These are phyloP conservation scores for Tetrao urogallus DNA, from an alignment of 2,113 vertebrate genomes.

Conservation along the genomic window DNA sequence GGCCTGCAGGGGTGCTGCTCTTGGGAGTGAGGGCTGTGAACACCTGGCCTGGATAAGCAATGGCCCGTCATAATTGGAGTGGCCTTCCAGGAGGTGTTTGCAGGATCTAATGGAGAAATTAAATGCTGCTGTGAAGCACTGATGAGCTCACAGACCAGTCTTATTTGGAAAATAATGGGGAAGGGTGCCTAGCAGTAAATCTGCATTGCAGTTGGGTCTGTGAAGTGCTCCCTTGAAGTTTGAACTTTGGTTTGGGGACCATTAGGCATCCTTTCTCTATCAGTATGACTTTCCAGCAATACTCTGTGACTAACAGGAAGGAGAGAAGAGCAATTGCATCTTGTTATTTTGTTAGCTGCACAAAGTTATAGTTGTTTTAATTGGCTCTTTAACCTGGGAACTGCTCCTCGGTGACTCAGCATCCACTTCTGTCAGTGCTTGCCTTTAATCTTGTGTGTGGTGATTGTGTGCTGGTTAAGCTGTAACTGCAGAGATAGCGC, in stretches of 20 bases:
- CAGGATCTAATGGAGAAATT: slow-evolving; percentile 13
- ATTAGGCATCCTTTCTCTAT: background rate
- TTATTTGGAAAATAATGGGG: background rate
- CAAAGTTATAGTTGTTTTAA: background rate
- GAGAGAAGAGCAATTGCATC: background rate
- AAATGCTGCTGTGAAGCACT: background rate
- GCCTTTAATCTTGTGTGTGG: background rate
- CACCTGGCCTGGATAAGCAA: slow-evolving; percentile 55
- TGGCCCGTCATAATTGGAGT: slow-evolving; percentile 41
- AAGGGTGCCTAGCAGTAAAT: background rate
- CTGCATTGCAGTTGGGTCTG: background rate
- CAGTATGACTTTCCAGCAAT: background rate
- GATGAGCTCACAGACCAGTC: background rate
- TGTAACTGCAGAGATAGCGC: background rate
- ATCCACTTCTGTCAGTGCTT: background rate
- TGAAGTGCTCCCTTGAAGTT: background rate
- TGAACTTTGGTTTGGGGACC: background rate
- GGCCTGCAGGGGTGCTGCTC: slow-evolving; percentile 19
- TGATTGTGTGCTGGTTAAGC: background rate
- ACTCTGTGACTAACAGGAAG: background rate
- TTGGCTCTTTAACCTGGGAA: background rate
- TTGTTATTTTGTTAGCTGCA: background rate
- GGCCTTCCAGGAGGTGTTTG: slow-evolving; percentile 50
- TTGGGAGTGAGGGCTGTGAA: slow-evolving; percentile 7
- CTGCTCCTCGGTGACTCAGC: background rate